Percentiles rank a stretch among this genome's conserved stretches.
Evolutionary conservation across 2,888 invertebrate species (phyloP).

Genomic region (Morpho helenor): DNA sequence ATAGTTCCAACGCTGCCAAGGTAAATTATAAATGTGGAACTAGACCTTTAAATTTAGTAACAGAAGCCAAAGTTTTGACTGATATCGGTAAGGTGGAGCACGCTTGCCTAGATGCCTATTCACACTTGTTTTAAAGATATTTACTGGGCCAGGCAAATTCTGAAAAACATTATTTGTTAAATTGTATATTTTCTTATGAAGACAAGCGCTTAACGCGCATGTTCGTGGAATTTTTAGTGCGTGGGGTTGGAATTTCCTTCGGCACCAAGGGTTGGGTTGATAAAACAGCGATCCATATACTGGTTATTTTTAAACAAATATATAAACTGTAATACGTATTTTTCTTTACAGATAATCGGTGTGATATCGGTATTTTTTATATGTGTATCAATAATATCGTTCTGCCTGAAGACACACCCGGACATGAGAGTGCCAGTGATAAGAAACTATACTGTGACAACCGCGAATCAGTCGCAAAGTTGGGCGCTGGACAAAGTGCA

Average conservation of each 20-base stretch:
- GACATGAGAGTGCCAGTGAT: conserved; percentile 97
- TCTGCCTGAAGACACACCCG: conserved; percentile 99
- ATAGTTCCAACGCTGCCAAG: conserved; percentile 98
- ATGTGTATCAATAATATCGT: conserved; percentile 98
- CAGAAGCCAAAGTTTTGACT: neutral
- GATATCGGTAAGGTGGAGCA: too few species aligned
- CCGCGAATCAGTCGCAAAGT: conserved; percentile 84
- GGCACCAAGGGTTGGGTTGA: too few species aligned
- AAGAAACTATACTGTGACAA: conserved; percentile 87
- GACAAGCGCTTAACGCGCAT: too few species aligned
- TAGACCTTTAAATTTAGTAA: neutral
- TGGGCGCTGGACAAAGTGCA: conserved; percentile 94
- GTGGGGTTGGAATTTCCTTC: too few species aligned
- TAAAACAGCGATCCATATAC: too few species aligned
- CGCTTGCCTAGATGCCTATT: too few species aligned
- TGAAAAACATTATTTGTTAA: too few species aligned
- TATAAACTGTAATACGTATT: neutral
- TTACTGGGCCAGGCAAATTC: too few species aligned
- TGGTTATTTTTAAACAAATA: too few species aligned
- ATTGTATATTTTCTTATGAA: too few species aligned
- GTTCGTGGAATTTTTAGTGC: too few species aligned
- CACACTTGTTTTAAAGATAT: too few species aligned
- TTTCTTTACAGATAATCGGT: conserved; percentile 93
- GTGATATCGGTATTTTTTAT: conserved; percentile 99
- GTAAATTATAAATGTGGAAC: conserved; percentile 66